A percentile compares a stretch with the other conserved stretches of the same genome.
These are phyloP conservation scores for Lasioglossum pauxillum DNA, from an alignment of 2,888 invertebrate species.

Conservation along the genomic window DNA sequence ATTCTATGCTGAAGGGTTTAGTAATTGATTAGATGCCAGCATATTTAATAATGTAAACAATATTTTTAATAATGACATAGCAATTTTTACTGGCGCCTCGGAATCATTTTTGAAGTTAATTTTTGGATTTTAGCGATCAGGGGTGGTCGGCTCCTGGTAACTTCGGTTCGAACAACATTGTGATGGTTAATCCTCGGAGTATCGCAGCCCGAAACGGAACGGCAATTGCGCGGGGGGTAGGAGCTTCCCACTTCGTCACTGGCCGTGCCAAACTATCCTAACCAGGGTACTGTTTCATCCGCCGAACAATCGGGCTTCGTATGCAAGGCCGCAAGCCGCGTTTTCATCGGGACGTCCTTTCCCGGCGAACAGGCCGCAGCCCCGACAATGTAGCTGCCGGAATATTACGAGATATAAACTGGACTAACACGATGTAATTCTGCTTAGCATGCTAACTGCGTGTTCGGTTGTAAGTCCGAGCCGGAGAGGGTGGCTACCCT, in stretches of 20 bases:
- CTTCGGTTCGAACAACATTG: not conserved
- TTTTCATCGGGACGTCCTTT: conserved; percentile 56
- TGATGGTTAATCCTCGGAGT: not conserved
- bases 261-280: conserved; percentile 32
- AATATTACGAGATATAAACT: conserved; percentile 69
- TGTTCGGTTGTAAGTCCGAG: conserved; percentile 71
- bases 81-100: too few species aligned
- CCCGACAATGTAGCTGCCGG: conserved; percentile 40
- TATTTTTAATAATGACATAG: too few species aligned
- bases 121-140: not conserved
- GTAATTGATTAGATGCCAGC: too few species aligned
- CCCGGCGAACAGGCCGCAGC: conserved; percentile 18
- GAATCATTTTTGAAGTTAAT: not conserved
- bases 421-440: conserved; percentile 72
- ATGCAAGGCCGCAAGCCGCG: conserved; percentile 32
- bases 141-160: not conserved
- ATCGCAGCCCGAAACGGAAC: not conserved
- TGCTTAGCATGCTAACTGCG: conserved; percentile 73
- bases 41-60: too few species aligned
- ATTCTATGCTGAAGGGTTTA: too few species aligned
- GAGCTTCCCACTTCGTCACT: conserved; percentile 3
- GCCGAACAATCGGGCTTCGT: conserved; percentile 42
- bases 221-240: too few species aligned
- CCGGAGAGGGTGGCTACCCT: conserved; percentile 48
- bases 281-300: conserved; percentile 2